These are phyloP conservation scores for Progne subis DNA, from an alignment of 2,113 vertebrate species.

Conservation along the genomic window DNA sequence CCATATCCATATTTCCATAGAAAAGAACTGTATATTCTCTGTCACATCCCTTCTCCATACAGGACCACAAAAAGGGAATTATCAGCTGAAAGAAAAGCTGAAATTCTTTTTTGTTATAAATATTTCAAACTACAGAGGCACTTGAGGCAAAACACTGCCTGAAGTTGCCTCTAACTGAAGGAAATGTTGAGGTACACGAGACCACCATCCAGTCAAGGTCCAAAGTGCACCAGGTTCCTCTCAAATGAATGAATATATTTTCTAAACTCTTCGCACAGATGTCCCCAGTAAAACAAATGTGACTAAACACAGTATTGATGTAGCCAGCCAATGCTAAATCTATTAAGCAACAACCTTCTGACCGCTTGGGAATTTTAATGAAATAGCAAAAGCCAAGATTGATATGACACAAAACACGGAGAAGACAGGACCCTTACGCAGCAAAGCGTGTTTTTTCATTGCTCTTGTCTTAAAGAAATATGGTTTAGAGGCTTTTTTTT, in stretches of 20 bases:
- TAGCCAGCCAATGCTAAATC: slow-evolving; percentile 64
- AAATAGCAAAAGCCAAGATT: slow-evolving; percentile 62
- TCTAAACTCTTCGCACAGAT: slow-evolving; percentile 48
- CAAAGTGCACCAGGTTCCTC: slow-evolving; percentile 15
- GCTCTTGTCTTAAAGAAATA: slow-evolving; percentile 68
- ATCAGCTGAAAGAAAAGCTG: neutral
- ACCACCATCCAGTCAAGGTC: neutral
- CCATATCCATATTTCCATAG: neutral
- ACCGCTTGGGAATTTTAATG: slow-evolving; percentile 68
- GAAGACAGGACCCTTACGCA: slow-evolving; percentile 57
- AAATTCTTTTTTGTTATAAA: neutral
- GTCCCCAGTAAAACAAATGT: slow-evolving; percentile 65
- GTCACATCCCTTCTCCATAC: neutral
- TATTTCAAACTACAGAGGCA: neutral
- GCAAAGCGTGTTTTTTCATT: slow-evolving; percentile 51
- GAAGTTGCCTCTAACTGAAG: neutral
- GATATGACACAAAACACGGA: slow-evolving; percentile 55
- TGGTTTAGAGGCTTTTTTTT: slow-evolving; percentile 38
- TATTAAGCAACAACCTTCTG: slow-evolving; percentile 67
- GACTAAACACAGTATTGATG: slow-evolving; percentile 63
- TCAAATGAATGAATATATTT: slow-evolving; percentile 46
- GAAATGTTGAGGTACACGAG: neutral
- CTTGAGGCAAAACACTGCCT: neutral
- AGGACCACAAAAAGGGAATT: neutral
- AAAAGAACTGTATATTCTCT: neutral